Base-by-base conservation (phyloP, 1,140 invertebrate species). In the Coenobita brevimanus region DNA sequence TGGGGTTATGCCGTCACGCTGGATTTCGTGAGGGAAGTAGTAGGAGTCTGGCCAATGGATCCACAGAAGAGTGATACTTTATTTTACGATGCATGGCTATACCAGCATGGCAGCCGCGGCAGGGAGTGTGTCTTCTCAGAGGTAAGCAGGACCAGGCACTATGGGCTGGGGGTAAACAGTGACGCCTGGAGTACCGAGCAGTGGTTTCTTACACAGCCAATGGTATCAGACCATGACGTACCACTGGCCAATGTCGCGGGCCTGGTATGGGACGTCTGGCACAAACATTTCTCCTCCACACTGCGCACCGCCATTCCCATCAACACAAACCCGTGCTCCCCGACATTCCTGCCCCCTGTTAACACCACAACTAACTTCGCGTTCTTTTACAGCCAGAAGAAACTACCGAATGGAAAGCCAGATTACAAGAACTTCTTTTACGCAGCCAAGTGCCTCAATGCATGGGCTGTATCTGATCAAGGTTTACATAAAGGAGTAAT, bases 41-140 rank as follows among this genome's bases (percentile, higher is more conserved):
- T 86, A 3, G n/a, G n/a, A 2, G 38, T 13, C 15, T 90, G 89
- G 89, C 87, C 78, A 13, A 73, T 21, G 0, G 64, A 67, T 3
- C 8, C 46, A 17, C 27, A n/a, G 0, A 36, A 79, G 46, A 54
- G n/a, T 6, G 82, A 75, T 21, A 86, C 69, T 38, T 10, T 60
- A 3, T 80, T 88, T 36, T 90, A 90, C 36, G 89, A 90, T 43
- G 71, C 62, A 2, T 90, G 89, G 89, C 78, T 90, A n/a, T 89
- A 76, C 79, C 38, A 38, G 21, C 73, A 78, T 24, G 82, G 80
- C 0, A 64, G 78, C 17, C 50, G 64, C 15, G 83, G 64, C 13
- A 27, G 89, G 3, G 89, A 90, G 57, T 90, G 89, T 57, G 76
- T 90, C 0, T 86, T 82, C 46, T 87, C 89, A 0, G 89, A 90